These are phyloP conservation scores for Ctena decussata DNA, from an alignment of 2,888 invertebrate genomes.

Conservation along the genomic window DNA sequence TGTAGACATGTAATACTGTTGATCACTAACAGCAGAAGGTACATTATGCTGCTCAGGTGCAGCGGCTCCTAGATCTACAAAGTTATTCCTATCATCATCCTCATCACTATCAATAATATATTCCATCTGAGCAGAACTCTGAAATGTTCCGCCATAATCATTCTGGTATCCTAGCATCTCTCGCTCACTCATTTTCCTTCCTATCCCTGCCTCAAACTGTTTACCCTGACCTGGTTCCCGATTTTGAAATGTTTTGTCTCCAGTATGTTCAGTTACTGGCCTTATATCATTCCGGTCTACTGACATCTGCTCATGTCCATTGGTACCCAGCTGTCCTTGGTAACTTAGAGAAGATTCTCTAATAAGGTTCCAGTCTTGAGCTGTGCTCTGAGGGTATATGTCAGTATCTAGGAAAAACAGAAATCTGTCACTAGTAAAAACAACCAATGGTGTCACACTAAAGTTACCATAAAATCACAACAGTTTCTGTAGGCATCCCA, in stretches of 20 bases:
- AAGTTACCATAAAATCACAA: too few relatives aligned
- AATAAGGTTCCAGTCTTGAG: neutral
- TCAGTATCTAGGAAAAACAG: slow-evolving; percentile 61
- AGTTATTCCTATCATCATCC: slow-evolving; percentile 46
- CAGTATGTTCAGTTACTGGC: slow-evolving; percentile 22
- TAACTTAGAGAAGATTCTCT: neutral
- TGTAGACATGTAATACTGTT: slow-evolving; percentile 34
- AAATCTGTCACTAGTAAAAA: slow-evolving; percentile 30
- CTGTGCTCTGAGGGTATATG: slow-evolving; percentile 27
- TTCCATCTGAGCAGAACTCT: slow-evolving; percentile 51
- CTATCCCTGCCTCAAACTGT: neutral
- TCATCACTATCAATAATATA: slow-evolving; percentile 53
- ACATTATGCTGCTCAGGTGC: neutral
- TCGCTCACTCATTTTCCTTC: slow-evolving; percentile 60
- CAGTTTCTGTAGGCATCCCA: too few relatives aligned
- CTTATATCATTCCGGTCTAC: slow-evolving; percentile 41
- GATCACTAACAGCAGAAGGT: neutral
- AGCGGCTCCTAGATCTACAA: slow-evolving; percentile 22
- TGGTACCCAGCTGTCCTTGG: slow-evolving; percentile 26
- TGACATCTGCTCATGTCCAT: slow-evolving; percentile 46
- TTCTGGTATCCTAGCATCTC: slow-evolving; percentile 61
- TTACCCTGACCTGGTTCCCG: neutral
- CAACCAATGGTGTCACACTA: neutral
- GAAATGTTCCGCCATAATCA: slow-evolving; percentile 56
- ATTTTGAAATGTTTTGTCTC: slow-evolving; percentile 17